phyloP scores from a whole-genome alignment of 2,888 invertebrate species.

The Melipona bicolor region DNA sequence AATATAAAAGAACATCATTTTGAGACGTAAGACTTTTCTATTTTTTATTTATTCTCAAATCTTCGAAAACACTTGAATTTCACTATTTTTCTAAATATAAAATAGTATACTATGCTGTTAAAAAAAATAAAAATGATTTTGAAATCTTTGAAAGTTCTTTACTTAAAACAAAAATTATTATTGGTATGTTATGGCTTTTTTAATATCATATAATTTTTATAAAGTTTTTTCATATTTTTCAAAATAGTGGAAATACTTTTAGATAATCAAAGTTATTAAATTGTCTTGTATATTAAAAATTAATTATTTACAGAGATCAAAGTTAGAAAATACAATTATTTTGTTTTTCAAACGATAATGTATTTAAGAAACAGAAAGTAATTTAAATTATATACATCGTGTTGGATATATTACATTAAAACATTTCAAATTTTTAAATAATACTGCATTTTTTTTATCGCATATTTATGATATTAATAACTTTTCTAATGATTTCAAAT shows the following conservation, averaged over 20 bases:
- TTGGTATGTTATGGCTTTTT: background rate
- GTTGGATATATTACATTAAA: conserved; percentile 5
- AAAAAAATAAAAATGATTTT: background rate
- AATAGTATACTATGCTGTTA: background rate
- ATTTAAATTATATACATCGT: conserved; percentile 2
- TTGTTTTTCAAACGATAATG: conserved; percentile 5
- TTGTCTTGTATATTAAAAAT: background rate
- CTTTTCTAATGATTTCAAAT: conserved; percentile 10
- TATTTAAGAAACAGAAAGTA: conserved; percentile 10
- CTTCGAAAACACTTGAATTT: background rate
- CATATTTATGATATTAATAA: background rate
- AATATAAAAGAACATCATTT: background rate
- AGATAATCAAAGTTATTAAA: background rate
- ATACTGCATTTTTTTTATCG: conserved; percentile 16
- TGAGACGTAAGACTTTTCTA: background rate
- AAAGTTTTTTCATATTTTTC: background rate
- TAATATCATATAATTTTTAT: conserved; percentile 3
- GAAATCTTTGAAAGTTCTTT: background rate
- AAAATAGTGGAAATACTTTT: background rate
- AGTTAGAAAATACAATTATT: background rate
- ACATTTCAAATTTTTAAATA: conserved; percentile 11
- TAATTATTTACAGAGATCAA: conserved; percentile 10
- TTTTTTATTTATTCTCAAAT: background rate
- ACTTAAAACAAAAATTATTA: background rate
- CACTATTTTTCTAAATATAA: background rate